Base-by-base conservation (phyloP, 2,888 invertebrate genomes). In the Andricus quercusramuli region DNA sequence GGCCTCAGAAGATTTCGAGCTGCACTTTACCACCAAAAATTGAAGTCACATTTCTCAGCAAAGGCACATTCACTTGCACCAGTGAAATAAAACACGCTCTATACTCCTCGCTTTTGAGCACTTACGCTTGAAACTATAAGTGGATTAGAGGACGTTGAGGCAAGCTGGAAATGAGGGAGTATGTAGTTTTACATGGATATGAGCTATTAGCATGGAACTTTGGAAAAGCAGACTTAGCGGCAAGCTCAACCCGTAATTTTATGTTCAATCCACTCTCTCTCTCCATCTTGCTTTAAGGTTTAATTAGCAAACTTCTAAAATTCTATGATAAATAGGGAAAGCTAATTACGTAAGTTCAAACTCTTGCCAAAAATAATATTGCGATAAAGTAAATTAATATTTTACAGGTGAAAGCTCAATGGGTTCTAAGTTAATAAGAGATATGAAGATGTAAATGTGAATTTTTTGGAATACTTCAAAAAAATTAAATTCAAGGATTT, bases 201-300 rank as follows among this genome's bases (percentile, higher is more conserved):
- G 22, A 59, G 59, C 22, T 59, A 22, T 22, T 22, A 22, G 11
- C 13, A 59, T 59, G 59, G 13, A 59, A 56, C 59, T 56, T 56
- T 56, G n/a, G 56, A 22, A 56, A 56, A 56, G 11, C 56, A 56
- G 56, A 56, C 56, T 56, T 56, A 56, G 20, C n/a, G 56, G 56
- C 56, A 56, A 56, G 56, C 56, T 56, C n/a, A 56, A 9, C 8
- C 11, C 56, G n/a, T 56, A 56, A 56, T 56, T 56, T 56, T 56
- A 56, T n/a, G 56, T 56, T 56, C 56, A 56, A 56, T 56, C 56
- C 56, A 56, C 56, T 56, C 56, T 22, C 56, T 22, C 56, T 56
- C n/a, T 56, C 56, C 56, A n/a, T 56, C 56, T 56, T 56, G 9
- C n/a, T 56, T n/a, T 56, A 56, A 56, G n/a, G n/a, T 56, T 56